Base-by-base conservation (phyloP, 2,797 vertebrate species). In the Ctenopoma kingsleyae region DNA sequence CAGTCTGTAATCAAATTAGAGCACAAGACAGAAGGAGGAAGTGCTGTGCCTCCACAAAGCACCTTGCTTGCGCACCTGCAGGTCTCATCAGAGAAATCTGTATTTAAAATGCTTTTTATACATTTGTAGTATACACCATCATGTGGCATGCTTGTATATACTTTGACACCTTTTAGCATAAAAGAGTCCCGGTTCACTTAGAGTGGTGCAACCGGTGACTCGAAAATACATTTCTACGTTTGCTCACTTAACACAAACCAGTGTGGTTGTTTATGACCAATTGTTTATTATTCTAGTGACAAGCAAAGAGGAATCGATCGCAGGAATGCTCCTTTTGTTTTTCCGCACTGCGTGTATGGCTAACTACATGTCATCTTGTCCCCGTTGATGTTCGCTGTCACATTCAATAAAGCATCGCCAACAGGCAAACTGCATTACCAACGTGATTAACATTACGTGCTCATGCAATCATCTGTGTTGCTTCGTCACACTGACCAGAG, bases 1-100 rank as follows among this genome's bases (percentile, higher is more conserved):
- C 94, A 94, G 93, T 92, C 83, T 71, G 87, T 91, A 93, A 95
- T 95, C 91, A 88, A 93, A 94, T 95, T 92, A 94, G 85, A 81
- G 82, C 82, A 48, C 71, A 70, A 92, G 91, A 92, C 92, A 93
- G 91, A 91, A 90, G 92, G 89, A 91, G 87, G 87, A 92, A 92
- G 78, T 77, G 85, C 80, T 65, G 63, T 59, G 54, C 83, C 80
- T 87, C 89, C 81, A 76, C 82, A 77, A 74, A 92, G 87, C 91
- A 92, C 89, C 91, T 93, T 88, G 85, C 85, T 76, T 9, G 60
- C 61, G 8, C 91, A 93, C 92, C 92, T 93, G 90, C 82, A 83
- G 67, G 72, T 80, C 87, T 86, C 86, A 48, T 81, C 61, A 20
- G 83, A 88, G 87, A 76, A 80, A 81, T 83, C 74, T 50, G 69